Conservation (phyloP, 2,888 invertebrate genomes). For the Caenorhabditis sulstoni region DNA sequence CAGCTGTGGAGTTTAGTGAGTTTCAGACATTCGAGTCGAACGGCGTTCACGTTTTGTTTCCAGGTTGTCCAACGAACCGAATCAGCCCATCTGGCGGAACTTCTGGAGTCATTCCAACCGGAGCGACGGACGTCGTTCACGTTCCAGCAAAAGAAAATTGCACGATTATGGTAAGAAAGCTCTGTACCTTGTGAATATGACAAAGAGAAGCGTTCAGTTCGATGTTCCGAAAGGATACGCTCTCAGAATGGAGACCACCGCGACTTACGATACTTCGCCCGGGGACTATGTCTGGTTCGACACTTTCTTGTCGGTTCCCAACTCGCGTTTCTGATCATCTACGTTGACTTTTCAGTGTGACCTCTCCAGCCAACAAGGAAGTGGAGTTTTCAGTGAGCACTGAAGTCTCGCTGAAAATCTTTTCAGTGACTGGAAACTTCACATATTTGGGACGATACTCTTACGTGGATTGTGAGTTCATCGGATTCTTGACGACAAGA, state of each 20-base stretch:
- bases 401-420: background rate
- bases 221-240: slow-evolving; percentile 42
- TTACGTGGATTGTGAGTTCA: slow-evolving; percentile 30
- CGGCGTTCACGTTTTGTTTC: background rate
- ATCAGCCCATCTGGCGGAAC: slow-evolving; percentile 19
- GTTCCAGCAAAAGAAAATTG: slow-evolving; percentile 7
- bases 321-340: too few species aligned
- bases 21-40: background rate
- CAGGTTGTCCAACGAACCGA: slow-evolving; percentile 16
- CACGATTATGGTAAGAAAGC: slow-evolving; percentile 15
- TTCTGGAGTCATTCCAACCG: slow-evolving; percentile 15
- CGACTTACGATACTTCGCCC: slow-evolving; percentile 37
- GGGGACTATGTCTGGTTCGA: slow-evolving; percentile 30
- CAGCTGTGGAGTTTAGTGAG: slow-evolving; percentile 17
- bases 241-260: slow-evolving; percentile 13
- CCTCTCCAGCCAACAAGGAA: background rate
- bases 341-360: slow-evolving; percentile 5
- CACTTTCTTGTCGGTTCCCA: slow-evolving; percentile 19
- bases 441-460: slow-evolving; percentile 28
- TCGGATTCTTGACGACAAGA: too few species aligned
- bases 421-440: slow-evolving; percentile 25
- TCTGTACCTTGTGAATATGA: too few species aligned
- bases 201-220: too few species aligned
- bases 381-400: background rate
- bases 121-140: slow-evolving; percentile 32